A percentile compares a stretch with the other conserved stretches of the same genome.
Conservation (phyloP, 2,888 invertebrate genomes). For the Mesorhabditis spiculigera region DNA sequence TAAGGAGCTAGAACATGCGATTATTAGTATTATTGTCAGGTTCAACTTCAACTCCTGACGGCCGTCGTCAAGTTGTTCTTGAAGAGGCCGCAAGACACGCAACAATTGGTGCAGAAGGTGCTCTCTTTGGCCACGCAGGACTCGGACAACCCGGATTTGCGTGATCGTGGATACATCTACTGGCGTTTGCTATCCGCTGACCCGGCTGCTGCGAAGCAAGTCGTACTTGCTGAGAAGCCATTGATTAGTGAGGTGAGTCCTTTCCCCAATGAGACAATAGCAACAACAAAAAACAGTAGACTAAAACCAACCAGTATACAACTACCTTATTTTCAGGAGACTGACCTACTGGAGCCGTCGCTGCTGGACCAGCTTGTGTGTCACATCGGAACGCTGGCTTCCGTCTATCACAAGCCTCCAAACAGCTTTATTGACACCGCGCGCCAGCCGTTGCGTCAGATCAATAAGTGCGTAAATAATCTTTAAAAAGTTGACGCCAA, state of each 20-base stretch:
- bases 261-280: background rate
- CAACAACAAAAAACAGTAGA: too few species aligned
- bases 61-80: constrained; percentile 97
- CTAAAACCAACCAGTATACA: background rate
- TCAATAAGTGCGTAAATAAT: constrained; percentile 21
- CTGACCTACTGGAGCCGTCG: constrained; percentile 86
- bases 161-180: constrained; percentile 98
- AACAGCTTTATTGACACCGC: constrained; percentile 89
- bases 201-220: constrained; percentile 97
- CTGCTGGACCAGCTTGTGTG: constrained; percentile 91
- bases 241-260: constrained; percentile 92
- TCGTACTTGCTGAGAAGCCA: constrained; percentile 93
- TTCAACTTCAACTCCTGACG: constrained; percentile 88
- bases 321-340: constrained; percentile 18
- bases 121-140: constrained; percentile 67
- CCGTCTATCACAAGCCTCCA: constrained; percentile 98
- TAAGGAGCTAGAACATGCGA: constrained; percentile 54
- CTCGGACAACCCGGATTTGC: constrained; percentile 94
- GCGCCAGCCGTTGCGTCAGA: constrained; percentile 60
- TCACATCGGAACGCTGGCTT: constrained; percentile 93
- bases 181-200: constrained; percentile 97
- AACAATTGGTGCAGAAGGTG: constrained; percentile 91
- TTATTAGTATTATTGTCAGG: constrained; percentile 66
- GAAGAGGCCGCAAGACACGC: constrained; percentile 95
- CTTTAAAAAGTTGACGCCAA: constrained; percentile 4